A percentile compares a stretch with the other conserved stretches of the same genome.
Conservation (phyloP, 1,140 invertebrate genomes). For the Penaeus chinensis region DNA sequence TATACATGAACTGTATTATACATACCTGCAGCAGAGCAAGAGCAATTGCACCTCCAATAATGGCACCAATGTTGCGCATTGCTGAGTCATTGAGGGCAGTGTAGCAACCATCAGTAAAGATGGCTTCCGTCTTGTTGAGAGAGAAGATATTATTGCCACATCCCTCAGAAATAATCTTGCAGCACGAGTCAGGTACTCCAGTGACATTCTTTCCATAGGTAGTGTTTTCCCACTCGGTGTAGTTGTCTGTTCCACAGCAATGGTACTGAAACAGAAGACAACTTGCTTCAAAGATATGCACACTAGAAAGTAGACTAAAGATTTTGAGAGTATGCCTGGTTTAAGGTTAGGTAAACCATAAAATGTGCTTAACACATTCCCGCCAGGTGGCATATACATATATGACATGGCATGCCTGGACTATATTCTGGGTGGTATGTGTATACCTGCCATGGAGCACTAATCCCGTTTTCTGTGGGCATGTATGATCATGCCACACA, state of each 20-base stretch:
- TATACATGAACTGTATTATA: no score
- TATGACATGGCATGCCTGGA: no score
- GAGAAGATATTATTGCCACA: slow-evolving; percentile 18
- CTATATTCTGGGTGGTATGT: no score
- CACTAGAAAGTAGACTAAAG: no score
- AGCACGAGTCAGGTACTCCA: slow-evolving; percentile 60
- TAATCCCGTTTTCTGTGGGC: no score
- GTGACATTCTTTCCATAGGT: slow-evolving; percentile 1
- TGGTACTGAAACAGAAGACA: slow-evolving; percentile 35
- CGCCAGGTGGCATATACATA: no score
- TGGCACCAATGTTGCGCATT: slow-evolving; percentile 42
- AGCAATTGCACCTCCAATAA: slow-evolving; percentile 59
- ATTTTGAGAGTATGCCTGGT: no score
- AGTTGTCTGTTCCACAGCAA: slow-evolving; percentile 61
- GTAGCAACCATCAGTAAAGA: slow-evolving; percentile 59
- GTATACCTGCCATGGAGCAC: no score
- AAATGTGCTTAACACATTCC: no score
- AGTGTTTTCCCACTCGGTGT: slow-evolving; percentile 45
- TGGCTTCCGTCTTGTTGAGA: background rate
- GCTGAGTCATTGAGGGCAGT: slow-evolving; percentile 19
- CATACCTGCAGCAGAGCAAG: slow-evolving; percentile 54
- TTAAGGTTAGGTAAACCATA: no score
- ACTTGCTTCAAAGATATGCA: no score
- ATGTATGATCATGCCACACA: no score
- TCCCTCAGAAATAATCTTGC: background rate